Conservation (phyloP, 2,113 vertebrate species). For the Bos javanicus region DNA sequence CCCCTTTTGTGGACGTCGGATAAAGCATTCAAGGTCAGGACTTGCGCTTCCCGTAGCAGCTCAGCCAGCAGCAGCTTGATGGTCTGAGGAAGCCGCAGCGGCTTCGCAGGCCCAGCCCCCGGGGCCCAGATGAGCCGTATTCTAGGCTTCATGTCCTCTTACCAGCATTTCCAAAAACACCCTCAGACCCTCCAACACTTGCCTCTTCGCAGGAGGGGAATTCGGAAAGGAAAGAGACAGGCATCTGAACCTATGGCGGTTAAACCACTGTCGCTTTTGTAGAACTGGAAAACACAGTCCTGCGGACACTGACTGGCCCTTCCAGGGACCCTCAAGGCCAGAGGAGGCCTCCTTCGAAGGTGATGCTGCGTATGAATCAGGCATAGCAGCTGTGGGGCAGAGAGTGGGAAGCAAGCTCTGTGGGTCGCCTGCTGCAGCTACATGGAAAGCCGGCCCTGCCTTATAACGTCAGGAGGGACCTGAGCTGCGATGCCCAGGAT, state of each 20-base stretch:
- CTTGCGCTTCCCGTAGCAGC: fast-evolving
- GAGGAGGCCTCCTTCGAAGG: not conserved
- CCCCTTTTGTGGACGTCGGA: not conserved
- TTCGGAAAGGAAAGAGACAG: not conserved
- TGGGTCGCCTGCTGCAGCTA: not conserved
- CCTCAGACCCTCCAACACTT: too few relatives aligned
- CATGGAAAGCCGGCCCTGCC: not conserved
- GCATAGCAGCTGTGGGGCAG: not conserved
- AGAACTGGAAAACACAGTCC: not conserved
- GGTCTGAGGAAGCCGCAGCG: not conserved
- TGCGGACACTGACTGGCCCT: not conserved
- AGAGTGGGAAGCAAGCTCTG: not conserved
- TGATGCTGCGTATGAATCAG: too few relatives aligned
- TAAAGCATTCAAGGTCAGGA: not conserved
- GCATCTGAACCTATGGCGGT: not conserved
- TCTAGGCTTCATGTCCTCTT: not conserved
- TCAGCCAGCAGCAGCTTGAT: not conserved
- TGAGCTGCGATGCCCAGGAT: not conserved
- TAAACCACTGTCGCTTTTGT: not conserved
- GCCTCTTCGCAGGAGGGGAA: not conserved
- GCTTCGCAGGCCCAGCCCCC: not conserved
- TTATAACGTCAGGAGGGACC: not conserved
- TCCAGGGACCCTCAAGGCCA: not conserved
- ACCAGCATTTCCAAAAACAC: not conserved
- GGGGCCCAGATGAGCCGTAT: not conserved